phyloP scores from a whole-genome alignment of 2,797 vertebrate genomes.

The Coendou prehensilis region DNA sequence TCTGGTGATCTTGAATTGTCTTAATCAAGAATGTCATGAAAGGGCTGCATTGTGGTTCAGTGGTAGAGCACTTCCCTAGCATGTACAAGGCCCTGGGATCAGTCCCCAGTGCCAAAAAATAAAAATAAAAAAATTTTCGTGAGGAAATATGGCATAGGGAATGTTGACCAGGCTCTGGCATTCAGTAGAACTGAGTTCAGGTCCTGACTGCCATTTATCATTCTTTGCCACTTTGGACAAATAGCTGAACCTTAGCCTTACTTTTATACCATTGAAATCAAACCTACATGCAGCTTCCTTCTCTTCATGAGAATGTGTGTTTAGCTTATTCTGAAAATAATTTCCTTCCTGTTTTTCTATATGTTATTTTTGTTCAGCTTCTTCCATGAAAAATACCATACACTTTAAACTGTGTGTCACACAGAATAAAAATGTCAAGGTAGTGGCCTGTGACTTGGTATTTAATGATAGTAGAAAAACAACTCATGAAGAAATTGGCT shows the following conservation, averaged over 20 bases:
- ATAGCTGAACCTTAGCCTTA: background rate
- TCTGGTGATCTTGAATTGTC: background rate
- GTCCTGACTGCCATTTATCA: background rate
- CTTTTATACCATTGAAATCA: background rate
- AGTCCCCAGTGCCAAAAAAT: background rate
- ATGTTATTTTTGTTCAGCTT: background rate
- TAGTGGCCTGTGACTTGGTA: background rate
- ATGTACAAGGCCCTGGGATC: background rate
- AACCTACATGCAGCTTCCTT: conserved; percentile 44
- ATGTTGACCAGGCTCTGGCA: background rate
- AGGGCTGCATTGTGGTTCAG: background rate
- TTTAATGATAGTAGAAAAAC: conserved; percentile 3
- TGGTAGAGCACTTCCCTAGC: background rate
- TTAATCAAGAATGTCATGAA: background rate
- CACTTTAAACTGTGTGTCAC: conserved; percentile 12
- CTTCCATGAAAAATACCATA: conserved; percentile 60
- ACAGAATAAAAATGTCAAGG: conserved; percentile 44
- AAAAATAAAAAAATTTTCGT: background rate
- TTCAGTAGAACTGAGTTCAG: background rate
- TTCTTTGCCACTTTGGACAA: background rate
- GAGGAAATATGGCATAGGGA: background rate
- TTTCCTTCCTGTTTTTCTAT: conserved; percentile 27
- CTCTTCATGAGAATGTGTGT: conserved; percentile 15
- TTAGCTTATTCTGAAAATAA: conserved; percentile 67
- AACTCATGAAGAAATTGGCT: background rate